A percentile compares a stretch with the other conserved stretches of the same genome.
These are phyloP conservation scores for Agonopterix subpropinquella DNA, from an alignment of 2,888 invertebrate species.

Conservation along the genomic window DNA sequence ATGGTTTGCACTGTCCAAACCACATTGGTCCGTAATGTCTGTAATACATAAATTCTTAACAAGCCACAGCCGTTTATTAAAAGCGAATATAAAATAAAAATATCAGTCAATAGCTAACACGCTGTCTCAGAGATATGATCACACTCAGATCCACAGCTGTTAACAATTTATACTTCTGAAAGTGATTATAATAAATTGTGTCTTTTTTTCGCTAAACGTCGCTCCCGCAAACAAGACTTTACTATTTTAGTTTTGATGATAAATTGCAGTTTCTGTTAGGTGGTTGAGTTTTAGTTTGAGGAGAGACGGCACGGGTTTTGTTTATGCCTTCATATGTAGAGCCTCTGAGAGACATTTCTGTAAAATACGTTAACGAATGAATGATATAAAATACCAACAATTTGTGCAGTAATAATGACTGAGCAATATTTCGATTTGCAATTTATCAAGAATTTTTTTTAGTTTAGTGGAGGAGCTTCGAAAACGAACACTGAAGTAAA, in stretches of 20 bases:
- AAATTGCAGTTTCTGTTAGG: constrained; percentile 43
- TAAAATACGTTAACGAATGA: too few species aligned
- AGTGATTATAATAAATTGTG: constrained; percentile 47
- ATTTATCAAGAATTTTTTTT: too few species aligned
- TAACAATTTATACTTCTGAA: constrained; percentile 33
- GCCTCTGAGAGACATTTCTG: not conserved
- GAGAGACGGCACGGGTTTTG: not conserved
- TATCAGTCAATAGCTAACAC: constrained; percentile 8
- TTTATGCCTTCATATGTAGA: constrained; percentile 5
- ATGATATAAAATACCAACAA: too few species aligned
- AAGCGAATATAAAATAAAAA: constrained; percentile 1
- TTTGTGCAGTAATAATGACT: too few species aligned
- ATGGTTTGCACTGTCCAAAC: not conserved
- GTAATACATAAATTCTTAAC: not conserved
- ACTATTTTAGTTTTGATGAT: constrained; percentile 65
- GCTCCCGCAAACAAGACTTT: constrained; percentile 54
- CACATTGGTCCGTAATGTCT: not conserved
- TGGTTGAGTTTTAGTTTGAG: constrained; percentile 5
- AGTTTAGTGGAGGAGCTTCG: too few species aligned
- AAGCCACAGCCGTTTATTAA: not conserved
- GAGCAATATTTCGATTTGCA: too few species aligned
- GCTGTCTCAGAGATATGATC: not conserved
- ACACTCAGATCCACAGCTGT: constrained; percentile 26
- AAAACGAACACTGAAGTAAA: too few species aligned
- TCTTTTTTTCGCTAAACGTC: constrained; percentile 53